phyloP scores from a whole-genome alignment of 1,140 invertebrate genomes.

The Monochamus saltuarius region DNA sequence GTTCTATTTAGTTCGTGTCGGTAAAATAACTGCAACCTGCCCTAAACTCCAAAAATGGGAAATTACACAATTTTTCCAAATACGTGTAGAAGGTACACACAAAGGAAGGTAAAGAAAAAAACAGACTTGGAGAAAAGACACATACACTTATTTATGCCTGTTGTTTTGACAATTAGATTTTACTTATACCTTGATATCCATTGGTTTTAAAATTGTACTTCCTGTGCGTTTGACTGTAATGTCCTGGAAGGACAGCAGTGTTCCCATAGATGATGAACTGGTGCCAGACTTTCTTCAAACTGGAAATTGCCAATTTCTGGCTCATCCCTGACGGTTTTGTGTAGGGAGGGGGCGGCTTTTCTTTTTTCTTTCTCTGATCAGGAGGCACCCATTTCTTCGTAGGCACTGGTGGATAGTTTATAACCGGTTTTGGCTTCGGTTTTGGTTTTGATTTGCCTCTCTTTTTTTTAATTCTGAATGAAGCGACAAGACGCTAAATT shows the following conservation, averaged over 20 bases:
- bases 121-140: too few relatives aligned
- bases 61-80: too few relatives aligned
- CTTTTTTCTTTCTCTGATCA: conserved; percentile 34
- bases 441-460: conserved; percentile 24
- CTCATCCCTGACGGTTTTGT: conserved; percentile 38
- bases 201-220: conserved; percentile 39
- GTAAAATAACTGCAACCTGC: too few relatives aligned
- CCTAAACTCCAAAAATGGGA: too few relatives aligned
- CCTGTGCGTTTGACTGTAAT: conserved; percentile 39
- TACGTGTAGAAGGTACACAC: too few relatives aligned
- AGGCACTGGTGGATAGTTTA: conserved; percentile 43
- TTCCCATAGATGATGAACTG: conserved; percentile 29
- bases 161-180: too few relatives aligned
- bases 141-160: too few relatives aligned
- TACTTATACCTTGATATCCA: conserved; percentile 40
- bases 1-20: too few relatives aligned
- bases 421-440: conserved; percentile 25
- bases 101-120: too few relatives aligned
- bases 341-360: conserved; percentile 28
- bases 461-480: conserved; percentile 6
- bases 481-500: too few relatives aligned
- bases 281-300: conserved; percentile 41
- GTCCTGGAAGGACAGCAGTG: conserved; percentile 30
- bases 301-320: conserved; percentile 39
- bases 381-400: conserved; percentile 47